Evolutionary conservation across 2,888 invertebrate species (phyloP).

Genomic region (Cantharis flavilabris): DNA sequence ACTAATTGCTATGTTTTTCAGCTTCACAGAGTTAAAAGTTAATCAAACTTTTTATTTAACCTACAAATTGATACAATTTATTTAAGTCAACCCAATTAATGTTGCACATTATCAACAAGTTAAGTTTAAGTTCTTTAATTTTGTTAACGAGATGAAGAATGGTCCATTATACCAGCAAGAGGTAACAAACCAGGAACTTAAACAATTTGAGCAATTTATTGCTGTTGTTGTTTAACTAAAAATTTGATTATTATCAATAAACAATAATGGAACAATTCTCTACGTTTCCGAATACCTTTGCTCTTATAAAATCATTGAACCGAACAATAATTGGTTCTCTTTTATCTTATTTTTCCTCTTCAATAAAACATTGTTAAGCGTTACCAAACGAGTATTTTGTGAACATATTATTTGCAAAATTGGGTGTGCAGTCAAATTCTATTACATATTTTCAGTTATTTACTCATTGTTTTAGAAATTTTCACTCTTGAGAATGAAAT

Average conservation of each 20-base stretch:
- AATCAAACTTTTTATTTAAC: neutral
- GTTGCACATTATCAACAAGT: neutral
- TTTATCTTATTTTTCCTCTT: slow-evolving; percentile 1
- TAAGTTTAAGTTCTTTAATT: neutral
- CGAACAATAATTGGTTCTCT: neutral
- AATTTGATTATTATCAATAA: neutral
- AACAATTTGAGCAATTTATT: neutral
- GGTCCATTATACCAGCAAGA: neutral
- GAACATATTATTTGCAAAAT: neutral
- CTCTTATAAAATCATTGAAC: neutral
- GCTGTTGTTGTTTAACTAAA: neutral
- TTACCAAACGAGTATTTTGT: neutral
- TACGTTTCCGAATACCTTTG: neutral
- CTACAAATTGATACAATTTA: neutral
- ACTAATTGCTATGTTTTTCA: neutral
- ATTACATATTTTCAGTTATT: neutral
- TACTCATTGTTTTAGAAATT: neutral
- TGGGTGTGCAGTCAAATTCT: neutral
- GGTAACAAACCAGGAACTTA: neutral
- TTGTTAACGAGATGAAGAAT: neutral
- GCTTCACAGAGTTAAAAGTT: neutral
- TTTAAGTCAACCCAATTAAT: neutral
- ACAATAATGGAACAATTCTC: neutral
- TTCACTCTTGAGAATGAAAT: neutral
- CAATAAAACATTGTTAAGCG: neutral